Evolutionary conservation across 2,113 vertebrate species (phyloP).

Genomic region (Nibea coibor): DNA sequence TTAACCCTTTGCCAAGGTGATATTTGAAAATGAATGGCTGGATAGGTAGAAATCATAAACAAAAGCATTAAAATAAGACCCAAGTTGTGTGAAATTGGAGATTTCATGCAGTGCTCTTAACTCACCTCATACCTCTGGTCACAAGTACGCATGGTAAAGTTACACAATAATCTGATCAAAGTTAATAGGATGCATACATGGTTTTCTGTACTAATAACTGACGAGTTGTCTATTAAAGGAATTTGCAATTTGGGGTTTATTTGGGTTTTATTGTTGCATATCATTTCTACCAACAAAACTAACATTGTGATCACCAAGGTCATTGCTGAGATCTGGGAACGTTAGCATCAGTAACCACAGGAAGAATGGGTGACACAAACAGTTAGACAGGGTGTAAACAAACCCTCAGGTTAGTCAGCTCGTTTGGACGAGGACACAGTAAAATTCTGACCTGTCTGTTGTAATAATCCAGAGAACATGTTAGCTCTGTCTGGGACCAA

Average conservation of each 20-base stretch:
- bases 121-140: background rate
- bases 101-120: too few relatives aligned
- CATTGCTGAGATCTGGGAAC: slow-evolving; percentile 47
- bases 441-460: background rate
- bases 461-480: background rate
- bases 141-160: background rate
- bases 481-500: background rate
- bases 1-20: background rate
- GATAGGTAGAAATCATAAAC: background rate
- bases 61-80: background rate
- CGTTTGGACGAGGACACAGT: background rate
- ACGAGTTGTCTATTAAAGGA: background rate
- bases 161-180: too few relatives aligned
- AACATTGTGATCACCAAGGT: background rate
- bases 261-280: background rate
- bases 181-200: background rate
- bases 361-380: background rate
- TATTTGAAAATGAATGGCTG: background rate
- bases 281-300: background rate
- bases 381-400: background rate
- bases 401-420: background rate
- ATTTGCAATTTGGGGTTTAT: background rate
- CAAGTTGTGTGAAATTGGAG: background rate
- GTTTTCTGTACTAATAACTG: background rate
- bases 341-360: background rate